Percentiles rank a stretch among this genome's conserved stretches.
Conservation (phyloP, 1,140 invertebrate species). For the Limonius californicus region DNA sequence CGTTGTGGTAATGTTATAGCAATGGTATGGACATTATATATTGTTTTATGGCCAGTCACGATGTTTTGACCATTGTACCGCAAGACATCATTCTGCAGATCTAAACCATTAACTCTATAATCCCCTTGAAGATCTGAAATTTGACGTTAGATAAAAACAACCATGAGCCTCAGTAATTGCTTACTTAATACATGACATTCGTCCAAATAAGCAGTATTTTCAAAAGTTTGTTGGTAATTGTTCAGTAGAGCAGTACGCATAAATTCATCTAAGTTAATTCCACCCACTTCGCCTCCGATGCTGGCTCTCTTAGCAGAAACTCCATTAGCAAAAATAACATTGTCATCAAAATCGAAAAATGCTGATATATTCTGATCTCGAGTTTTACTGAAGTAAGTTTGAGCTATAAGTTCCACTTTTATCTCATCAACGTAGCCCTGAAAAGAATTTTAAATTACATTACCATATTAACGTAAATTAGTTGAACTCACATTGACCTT, state of each 20-base stretch:
- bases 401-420: not conserved
- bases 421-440: constrained; percentile 7
- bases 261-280: too few species aligned
- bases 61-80: constrained; percentile 39
- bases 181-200: too few species aligned
- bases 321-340: not conserved
- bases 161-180: too few species aligned
- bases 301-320: too few species aligned
- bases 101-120: constrained; percentile 45
- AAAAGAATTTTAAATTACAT: too few species aligned
- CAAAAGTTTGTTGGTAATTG: too few species aligned
- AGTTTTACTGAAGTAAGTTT: not conserved
- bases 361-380: not conserved
- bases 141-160: too few species aligned
- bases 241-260: too few species aligned
- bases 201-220: too few species aligned
- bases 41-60: constrained; percentile 43
- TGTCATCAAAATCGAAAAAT: not conserved
- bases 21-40: not conserved
- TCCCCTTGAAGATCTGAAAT: constrained; percentile 32
- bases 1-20: constrained; percentile 18
- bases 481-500: too few species aligned
- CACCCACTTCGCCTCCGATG: too few species aligned
- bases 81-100: constrained; percentile 48
- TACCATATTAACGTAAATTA: too few species aligned